phyloP scores from a whole-genome alignment of 2,113 vertebrate genomes.

The Apodemus sylvaticus region DNA sequence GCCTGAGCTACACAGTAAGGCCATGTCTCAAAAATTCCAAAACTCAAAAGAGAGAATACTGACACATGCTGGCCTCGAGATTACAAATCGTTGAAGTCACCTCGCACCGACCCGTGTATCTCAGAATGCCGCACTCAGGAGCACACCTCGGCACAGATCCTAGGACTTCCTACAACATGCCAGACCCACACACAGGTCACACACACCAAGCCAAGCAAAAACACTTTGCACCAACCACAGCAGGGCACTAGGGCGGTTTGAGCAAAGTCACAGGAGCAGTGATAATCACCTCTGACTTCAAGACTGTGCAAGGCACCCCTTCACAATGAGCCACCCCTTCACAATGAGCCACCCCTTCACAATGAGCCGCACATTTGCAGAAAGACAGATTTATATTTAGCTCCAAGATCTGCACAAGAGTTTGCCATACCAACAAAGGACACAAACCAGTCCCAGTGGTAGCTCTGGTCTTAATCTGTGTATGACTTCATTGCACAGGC shows the following conservation, averaged over 20 bases:
- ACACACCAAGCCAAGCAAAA: not conserved
- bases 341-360: not conserved
- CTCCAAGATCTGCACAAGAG: not conserved
- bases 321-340: not conserved
- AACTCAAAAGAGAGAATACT: not conserved
- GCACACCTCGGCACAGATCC: not conserved
- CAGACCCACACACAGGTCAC: not conserved
- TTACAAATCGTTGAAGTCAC: not conserved
- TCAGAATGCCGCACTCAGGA: not conserved
- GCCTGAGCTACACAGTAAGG: not conserved
- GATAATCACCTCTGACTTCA: not conserved
- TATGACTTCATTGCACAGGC: not conserved
- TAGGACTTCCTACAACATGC: not conserved
- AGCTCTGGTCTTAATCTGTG: not conserved
- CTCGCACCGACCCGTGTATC: not conserved
- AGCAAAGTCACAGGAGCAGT: not conserved
- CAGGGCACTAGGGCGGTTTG: not conserved
- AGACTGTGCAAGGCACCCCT: not conserved
- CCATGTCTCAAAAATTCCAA: not conserved
- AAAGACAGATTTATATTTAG: not conserved
- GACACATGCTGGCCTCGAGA: not conserved
- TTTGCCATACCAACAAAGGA: not conserved
- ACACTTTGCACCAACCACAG: not conserved
- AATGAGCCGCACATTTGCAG: not conserved
- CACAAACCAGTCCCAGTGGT: not conserved